Evolutionary conservation across 2,113 vertebrate species (phyloP), one percentile per base, ranked within the genome.

Genomic region (Nematolebias whitei): DNA sequence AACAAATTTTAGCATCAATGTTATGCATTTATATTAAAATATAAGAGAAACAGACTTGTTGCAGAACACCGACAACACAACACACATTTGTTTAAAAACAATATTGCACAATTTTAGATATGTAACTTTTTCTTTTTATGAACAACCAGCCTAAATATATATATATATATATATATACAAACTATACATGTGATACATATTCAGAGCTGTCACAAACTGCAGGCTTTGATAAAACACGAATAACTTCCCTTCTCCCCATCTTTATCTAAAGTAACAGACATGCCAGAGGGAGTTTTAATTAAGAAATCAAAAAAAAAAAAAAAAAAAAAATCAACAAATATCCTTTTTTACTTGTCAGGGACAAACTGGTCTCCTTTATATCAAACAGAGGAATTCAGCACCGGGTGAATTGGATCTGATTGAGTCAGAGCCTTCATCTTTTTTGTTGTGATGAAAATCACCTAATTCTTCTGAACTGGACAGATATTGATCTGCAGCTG

Each of bases 381-480:
- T 63, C 32, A 54, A 29, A 49, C 40, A 60, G 6, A 52, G 45
- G 22, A n/a, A n/a, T n/a, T n/a, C n/a, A n/a, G n/a, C n/a, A n/a
- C n/a, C n/a, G n/a, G n/a, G n/a, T n/a, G n/a, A n/a, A n/a, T n/a
- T 41, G 40, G 50, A 77, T 66, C 49, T 56, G 49, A 62, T 77
- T 48, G 24, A 10, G 1, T 76, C 58, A 2, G 32, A 35, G 43
- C 74, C 47, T 62, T 32, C 35, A 71, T 19, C 14, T 7, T 48
- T 20, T 14, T 20, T 68, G 26, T 59, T 75, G 56, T 59, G 50
- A 6, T 24, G n/a, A n/a, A n/a, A n/a, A n/a, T n/a, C 19, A 7
- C 71, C 71, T 64, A 45, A 52, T 12, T 55, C 7, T 5, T 35
- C 48, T 6, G 38, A 40, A 12, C 45, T 49, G 15, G 22, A 50